Evolutionary conservation across 2,888 invertebrate genomes (phyloP).

Genomic region (Orthosia gothica): DNA sequence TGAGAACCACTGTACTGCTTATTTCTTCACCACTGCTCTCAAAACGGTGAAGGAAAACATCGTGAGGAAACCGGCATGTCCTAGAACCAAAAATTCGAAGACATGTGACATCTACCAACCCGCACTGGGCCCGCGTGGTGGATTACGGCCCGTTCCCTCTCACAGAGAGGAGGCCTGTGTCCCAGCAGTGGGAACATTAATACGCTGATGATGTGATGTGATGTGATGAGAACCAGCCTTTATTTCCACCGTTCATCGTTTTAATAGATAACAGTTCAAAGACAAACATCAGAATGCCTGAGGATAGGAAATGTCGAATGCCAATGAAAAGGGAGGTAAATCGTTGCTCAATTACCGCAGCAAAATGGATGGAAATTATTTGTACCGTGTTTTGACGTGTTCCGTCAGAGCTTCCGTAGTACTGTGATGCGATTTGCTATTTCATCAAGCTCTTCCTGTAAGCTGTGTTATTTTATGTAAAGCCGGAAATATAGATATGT

Average conservation of each 20-base stretch:
- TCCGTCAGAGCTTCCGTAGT: constrained; percentile 28
- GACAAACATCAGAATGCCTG: neutral
- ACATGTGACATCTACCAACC: too few relatives aligned
- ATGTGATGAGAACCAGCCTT: neutral
- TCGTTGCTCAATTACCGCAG: constrained; percentile 47
- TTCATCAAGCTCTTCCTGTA: constrained; percentile 25
- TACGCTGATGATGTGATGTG: too few relatives aligned
- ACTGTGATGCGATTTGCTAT: constrained; percentile 54
- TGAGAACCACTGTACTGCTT: neutral
- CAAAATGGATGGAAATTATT: constrained; percentile 58
- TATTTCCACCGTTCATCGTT: constrained; percentile 6
- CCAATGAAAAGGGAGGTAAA: constrained; percentile 32
- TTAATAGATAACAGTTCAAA: constrained; percentile 3
- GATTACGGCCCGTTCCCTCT: too few relatives aligned
- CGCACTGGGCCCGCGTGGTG: too few relatives aligned
- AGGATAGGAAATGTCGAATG: constrained; percentile 30
- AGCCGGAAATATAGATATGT: neutral
- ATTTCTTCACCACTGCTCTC: too few relatives aligned
- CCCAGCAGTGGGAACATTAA: too few relatives aligned
- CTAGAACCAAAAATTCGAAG: too few relatives aligned
- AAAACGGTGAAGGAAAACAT: too few relatives aligned
- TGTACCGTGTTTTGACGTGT: constrained; percentile 43
- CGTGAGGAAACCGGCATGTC: too few relatives aligned
- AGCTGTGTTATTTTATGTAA: neutral
- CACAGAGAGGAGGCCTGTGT: too few relatives aligned